Evolutionary conservation across 2,888 invertebrate genomes (phyloP).

Genomic region (Lissocephala sabroskyi): DNA sequence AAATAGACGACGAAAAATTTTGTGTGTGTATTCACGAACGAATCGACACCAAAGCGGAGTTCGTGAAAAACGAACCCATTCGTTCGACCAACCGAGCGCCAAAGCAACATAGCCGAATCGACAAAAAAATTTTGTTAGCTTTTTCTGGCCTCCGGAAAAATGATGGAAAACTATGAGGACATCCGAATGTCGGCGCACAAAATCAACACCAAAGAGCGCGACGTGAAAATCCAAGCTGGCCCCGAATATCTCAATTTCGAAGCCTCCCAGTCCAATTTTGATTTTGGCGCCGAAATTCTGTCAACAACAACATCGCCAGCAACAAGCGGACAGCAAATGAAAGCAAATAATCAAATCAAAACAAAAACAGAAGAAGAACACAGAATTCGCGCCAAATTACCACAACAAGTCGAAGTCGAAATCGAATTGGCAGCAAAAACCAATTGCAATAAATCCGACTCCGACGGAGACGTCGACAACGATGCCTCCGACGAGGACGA

Average conservation of each 20-base stretch:
- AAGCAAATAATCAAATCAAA: slow-evolving; percentile 56
- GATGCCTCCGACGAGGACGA: slow-evolving; percentile 40
- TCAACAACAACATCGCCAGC: slow-evolving; percentile 37
- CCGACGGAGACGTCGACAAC: slow-evolving; percentile 34
- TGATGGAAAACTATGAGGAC: slow-evolving; percentile 64
- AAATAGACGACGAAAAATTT: slow-evolving; percentile 59
- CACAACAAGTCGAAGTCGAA: slow-evolving; percentile 2
- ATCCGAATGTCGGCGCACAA: slow-evolving; percentile 38
- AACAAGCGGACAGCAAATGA: slow-evolving; percentile 48
- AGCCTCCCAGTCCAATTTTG: slow-evolving; percentile 34
- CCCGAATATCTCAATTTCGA: slow-evolving; percentile 25
- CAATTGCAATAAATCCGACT: slow-evolving; percentile 20
- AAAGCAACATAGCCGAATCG: slow-evolving; percentile 31
- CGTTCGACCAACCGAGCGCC: slow-evolving; percentile 29
- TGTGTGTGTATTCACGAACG: slow-evolving; percentile 69
- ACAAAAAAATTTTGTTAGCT: no score
- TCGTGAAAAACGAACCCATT: no score
- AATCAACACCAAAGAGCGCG: slow-evolving; percentile 44
- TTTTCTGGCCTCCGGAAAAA: no score
- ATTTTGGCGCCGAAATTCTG: slow-evolving; percentile 69
- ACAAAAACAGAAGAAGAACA: slow-evolving; percentile 54
- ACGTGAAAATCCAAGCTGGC: slow-evolving; percentile 25
- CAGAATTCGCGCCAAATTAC: slow-evolving; percentile 48
- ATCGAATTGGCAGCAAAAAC: slow-evolving; percentile 9
- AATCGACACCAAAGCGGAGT: slow-evolving; percentile 52